Conservation (phyloP, 2,113 vertebrate species). For the Nothocercus nigrocapillus region DNA sequence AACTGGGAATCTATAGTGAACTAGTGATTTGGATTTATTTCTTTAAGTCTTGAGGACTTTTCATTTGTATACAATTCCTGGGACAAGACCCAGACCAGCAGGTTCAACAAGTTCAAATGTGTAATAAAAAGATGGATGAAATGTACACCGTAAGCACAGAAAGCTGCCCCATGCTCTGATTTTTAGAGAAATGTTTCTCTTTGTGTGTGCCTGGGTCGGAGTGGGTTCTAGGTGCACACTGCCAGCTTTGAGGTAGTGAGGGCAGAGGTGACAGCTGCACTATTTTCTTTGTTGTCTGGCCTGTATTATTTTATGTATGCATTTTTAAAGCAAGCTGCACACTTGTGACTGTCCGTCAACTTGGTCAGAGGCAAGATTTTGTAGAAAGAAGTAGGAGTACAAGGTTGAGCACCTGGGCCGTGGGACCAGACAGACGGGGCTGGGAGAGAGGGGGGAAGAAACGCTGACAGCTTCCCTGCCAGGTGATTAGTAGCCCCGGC, state of each 20-base stretch:
- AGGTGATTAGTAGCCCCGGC: not conserved
- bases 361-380: not conserved
- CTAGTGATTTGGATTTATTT: not conserved
- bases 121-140: not conserved
- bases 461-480: not conserved
- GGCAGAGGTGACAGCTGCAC: not conserved
- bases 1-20: not conserved
- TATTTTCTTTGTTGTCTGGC: not conserved
- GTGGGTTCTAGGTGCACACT: not conserved
- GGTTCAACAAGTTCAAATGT: not conserved
- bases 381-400: not conserved
- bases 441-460: not conserved
- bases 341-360: not conserved
- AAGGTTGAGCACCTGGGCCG: not conserved
- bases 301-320: not conserved
- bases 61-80: not conserved
- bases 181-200: not conserved
- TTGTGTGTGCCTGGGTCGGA: not conserved
- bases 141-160: rapidly evolving
- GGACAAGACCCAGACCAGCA: not conserved
- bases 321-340: not conserved
- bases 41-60: not conserved
- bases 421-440: not conserved
- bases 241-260: not conserved
- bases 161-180: not conserved